A percentile compares a stretch with the other conserved stretches of the same genome.
Evolutionary conservation across 2,888 invertebrate genomes (phyloP).

Genomic region (Psylliodes chrysocephalus): DNA sequence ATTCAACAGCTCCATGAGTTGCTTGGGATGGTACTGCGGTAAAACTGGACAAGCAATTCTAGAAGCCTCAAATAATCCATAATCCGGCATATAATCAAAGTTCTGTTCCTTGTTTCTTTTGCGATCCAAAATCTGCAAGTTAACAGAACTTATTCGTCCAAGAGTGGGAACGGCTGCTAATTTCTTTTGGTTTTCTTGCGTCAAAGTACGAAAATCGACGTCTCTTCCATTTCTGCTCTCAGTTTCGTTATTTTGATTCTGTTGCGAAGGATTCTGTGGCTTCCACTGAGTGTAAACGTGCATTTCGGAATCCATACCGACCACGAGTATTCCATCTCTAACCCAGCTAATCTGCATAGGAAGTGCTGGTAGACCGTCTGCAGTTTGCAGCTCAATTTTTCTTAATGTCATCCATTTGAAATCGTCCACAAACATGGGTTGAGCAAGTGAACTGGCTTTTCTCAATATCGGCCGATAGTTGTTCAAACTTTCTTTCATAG

Average conservation of each 20-base stretch:
- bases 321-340: conserved; percentile 95
- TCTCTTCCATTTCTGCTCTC: conserved; percentile 73
- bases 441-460: conserved; percentile 91
- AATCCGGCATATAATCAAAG: conserved; percentile 90
- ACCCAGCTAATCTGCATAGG: conserved; percentile 99
- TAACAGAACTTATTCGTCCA: conserved; percentile 85
- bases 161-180: conserved; percentile 72
- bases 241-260: conserved; percentile 61
- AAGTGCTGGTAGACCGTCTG: conserved; percentile 94
- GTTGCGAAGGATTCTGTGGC: conserved; percentile 67
- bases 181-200: conserved; percentile 74
- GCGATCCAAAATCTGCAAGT: conserved; percentile 80
- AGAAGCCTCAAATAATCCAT: conserved; percentile 96
- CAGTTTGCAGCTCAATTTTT: conserved; percentile 89
- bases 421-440: conserved; percentile 89
- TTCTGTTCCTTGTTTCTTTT: conserved; percentile 68
- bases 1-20: conserved; percentile 96
- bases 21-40: conserved; percentile 99
- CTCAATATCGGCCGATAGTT: conserved; percentile 86
- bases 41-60: conserved; percentile 96
- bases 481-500: conserved; percentile 77
- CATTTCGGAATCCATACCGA: conserved; percentile 99
- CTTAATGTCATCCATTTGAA: conserved; percentile 97
- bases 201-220: conserved; percentile 74
- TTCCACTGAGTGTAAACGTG: conserved; percentile 99